Base-by-base conservation (phyloP, 2,797 vertebrate species). In the Rhinophrynus dorsalis region DNA sequence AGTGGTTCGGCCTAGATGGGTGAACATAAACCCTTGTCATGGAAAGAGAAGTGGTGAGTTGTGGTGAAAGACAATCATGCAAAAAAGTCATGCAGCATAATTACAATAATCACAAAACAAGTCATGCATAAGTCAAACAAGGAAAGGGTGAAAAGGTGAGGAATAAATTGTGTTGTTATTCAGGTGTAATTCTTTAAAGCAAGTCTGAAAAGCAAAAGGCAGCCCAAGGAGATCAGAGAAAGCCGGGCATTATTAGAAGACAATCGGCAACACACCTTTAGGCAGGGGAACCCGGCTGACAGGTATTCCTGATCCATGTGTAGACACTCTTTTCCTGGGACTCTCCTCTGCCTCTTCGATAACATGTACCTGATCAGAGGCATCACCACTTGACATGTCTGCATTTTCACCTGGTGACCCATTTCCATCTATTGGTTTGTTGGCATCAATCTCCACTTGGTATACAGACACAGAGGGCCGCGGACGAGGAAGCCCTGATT, bases 231-330 rank as follows among this genome's bases (percentile, higher is more conserved):
- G 79, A 67, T 81, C 24, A 32, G 70, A 4, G 58, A 33, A 70
- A 70, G 76, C 65, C 20, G 18, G 65, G 9, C 40, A 72, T 27
- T 59, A 58, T n/a, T 30, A 55, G 59, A 69, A 68, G 68, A 32
- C 59, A 76, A 44, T 0, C 44, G n/a, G 5, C 29, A 74, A 78
- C 85, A 84, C 83, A 91, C 88, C 90, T 91, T 84, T 89, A 23
- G 77, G 80, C 58, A 84, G 81, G 45, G 88, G 88, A 51, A 88
- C 85, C 0, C 81, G 81, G 29, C 83, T 88, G 82, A 67, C 0
- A 0, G 60, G 75, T 72, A 75, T 85, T 23, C 80, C 83, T 1
- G 79, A 78, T 37, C 24, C 11, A 0, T 0, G 65, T 44, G 65
- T 50, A 1, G 54, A 0, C 0, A 77, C 67, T 29, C 77, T 77